These are phyloP conservation scores for Amblyjoppa fuscipennis DNA, from an alignment of 2,888 invertebrate genomes.

Conservation along the genomic window DNA sequence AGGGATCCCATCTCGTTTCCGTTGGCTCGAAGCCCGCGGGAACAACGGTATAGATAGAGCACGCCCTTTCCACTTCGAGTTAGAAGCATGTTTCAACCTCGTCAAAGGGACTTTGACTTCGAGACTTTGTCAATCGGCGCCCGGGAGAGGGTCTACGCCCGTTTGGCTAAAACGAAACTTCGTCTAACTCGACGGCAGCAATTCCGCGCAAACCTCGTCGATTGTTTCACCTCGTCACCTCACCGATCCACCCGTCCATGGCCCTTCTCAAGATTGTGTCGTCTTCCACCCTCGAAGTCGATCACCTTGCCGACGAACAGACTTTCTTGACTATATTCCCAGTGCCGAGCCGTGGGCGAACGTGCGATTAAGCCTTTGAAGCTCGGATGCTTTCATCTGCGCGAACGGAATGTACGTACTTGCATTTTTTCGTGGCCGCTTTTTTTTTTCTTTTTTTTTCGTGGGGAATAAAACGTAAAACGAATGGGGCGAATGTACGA, in stretches of 20 bases:
- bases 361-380: background rate
- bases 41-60: constrained; percentile 15
- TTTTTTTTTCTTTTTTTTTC: background rate
- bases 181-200: constrained; percentile 27
- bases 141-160: constrained; percentile 3
- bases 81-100: constrained; percentile 2
- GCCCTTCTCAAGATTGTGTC: constrained; percentile 34
- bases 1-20: constrained; percentile 15
- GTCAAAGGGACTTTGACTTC: constrained; percentile 63
- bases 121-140: constrained; percentile 60
- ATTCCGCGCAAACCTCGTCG: constrained; percentile 30
- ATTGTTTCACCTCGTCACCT: constrained; percentile 47
- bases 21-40: constrained; percentile 16
- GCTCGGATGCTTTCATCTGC: background rate
- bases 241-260: background rate
- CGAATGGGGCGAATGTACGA: background rate
- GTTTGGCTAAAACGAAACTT: constrained; percentile 49
- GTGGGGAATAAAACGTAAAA: background rate
- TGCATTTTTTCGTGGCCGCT: background rate
- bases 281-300: constrained; percentile 47
- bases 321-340: background rate
- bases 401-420: background rate
- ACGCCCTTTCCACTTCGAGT: background rate
- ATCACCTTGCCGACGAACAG: constrained; percentile 10
- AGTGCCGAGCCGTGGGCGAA: background rate